Evolutionary conservation across 2,113 vertebrate species (phyloP).

Genomic region (Solea solea): DNA sequence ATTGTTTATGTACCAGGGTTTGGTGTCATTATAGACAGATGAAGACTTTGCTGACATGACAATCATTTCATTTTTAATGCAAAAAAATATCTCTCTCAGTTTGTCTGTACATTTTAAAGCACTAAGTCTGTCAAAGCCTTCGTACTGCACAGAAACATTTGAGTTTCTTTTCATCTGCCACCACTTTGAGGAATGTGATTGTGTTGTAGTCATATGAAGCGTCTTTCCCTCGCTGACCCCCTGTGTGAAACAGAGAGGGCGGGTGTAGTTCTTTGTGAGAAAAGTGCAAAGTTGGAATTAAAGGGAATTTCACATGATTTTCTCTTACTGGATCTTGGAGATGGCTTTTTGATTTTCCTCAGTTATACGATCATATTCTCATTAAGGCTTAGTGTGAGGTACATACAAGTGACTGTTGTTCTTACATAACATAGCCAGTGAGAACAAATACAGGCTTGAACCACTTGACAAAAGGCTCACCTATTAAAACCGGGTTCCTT

Average conservation of each 20-base stretch:
- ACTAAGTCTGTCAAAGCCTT: background rate
- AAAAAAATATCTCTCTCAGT: no score
- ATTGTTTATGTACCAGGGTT: no score
- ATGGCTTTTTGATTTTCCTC: background rate
- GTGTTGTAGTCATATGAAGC: slow-evolving; percentile 54
- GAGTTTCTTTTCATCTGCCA: slow-evolving; percentile 20
- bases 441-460: no score
- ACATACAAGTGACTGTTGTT: no score
- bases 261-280: background rate
- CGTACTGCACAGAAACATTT: background rate
- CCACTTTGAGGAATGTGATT: slow-evolving; percentile 51
- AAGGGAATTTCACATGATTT: slow-evolving; percentile 6
- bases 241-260: slow-evolving; percentile 8
- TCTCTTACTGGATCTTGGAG: background rate
- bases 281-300: background rate
- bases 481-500: no score
- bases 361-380: background rate
- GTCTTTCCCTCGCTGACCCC: slow-evolving; percentile 45
- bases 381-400: background rate
- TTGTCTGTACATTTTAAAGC: no score
- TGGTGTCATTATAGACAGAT: no score
- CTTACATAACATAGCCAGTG: no score
- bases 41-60: no score
- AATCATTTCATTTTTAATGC: no score
- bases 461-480: no score